These are phyloP conservation scores for Drosophila takahashii DNA, from an alignment of 1,140 invertebrate genomes.

Conservation along the genomic window DNA sequence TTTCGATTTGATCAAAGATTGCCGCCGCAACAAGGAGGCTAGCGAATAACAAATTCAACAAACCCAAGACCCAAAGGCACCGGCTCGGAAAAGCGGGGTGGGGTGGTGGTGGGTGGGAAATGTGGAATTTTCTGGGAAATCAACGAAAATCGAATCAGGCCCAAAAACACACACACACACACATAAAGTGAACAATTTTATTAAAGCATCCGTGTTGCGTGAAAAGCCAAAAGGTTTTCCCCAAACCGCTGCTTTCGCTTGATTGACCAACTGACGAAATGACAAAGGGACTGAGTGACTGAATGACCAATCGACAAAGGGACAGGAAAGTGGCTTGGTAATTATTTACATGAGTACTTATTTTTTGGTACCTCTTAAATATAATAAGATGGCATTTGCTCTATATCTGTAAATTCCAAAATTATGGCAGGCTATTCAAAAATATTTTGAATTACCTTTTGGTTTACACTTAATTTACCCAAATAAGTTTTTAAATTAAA, in stretches of 20 bases:
- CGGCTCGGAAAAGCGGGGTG: not conserved
- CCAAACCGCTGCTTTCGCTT: conserved; percentile 1
- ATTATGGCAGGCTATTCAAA: too few species aligned
- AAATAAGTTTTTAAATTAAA: too few species aligned
- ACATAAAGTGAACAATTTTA: conserved; percentile 43
- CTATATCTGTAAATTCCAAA: too few species aligned
- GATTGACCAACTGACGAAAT: conserved; percentile 31
- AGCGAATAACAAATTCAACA: conserved; percentile 40
- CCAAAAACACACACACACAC: conserved; percentile 3
- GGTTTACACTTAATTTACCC: too few species aligned
- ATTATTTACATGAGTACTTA: not conserved
- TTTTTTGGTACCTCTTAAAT: not conserved
- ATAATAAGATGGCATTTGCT: not conserved
- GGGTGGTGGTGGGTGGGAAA: not conserved
- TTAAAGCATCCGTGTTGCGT: conserved; percentile 38
- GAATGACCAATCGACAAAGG: conserved; percentile 19
- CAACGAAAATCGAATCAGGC: conserved; percentile 47
- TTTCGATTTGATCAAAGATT: conserved; percentile 49
- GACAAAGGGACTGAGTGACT: conserved; percentile 9
- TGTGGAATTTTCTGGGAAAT: conserved; percentile 36
- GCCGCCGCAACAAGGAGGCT: conserved; percentile 32
- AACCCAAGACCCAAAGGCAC: conserved; percentile 18
- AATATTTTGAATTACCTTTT: too few species aligned
- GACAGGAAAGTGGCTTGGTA: not conserved
- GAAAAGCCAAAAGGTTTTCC: conserved; percentile 37